Base-by-base conservation (phyloP, 2,888 invertebrate species). In the Trachelus troglodyta region DNA sequence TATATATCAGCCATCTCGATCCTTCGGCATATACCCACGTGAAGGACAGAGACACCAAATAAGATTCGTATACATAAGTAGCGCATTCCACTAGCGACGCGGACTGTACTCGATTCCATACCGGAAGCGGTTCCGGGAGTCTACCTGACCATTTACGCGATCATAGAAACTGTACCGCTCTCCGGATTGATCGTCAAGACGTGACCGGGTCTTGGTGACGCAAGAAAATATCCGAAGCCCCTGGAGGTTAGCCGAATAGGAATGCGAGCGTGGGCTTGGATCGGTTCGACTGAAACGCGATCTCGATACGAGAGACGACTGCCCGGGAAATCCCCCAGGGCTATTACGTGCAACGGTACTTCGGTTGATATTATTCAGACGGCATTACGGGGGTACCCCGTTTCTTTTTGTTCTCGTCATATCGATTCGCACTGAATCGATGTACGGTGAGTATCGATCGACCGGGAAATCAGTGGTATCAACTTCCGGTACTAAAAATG, bases 211-310 rank as follows among this genome's bases (percentile, higher is more conserved):
- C 56, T 23, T 23, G 56, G 2, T 9, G 56, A 23, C 23, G 56
- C 56, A 56, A 56, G 56, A 56, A 56, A 56, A 23, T 56, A 23
- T 56, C 56, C 23, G 56, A 56, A 56, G 56, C 56, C 56, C 23
- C 56, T 56, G 35, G 74, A 37, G 79, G 77, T 73, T 79, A 73
- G 40, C 75, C 79, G 73, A 75, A 81, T 75, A 79, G 83, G 85
- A 85, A 85, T 85, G 85, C 85, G 82, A 85, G 84, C 85, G 85
- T 85, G 85, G 85, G 85, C 83, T 85, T 81, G 81, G 23, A 31
- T 71, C 71, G 71, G 79, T 79, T 81, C 79, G 85, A 80, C 80
- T 82, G 82, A 84, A 82, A 84, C 81, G 85, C 82, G 85, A 85
- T 85, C 85, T 81, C 82, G 85, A 84, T 85, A 77, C 76, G 82